Evolutionary conservation across 2,113 vertebrate genomes (phyloP).

Genomic region (Crypturellus undulatus): DNA sequence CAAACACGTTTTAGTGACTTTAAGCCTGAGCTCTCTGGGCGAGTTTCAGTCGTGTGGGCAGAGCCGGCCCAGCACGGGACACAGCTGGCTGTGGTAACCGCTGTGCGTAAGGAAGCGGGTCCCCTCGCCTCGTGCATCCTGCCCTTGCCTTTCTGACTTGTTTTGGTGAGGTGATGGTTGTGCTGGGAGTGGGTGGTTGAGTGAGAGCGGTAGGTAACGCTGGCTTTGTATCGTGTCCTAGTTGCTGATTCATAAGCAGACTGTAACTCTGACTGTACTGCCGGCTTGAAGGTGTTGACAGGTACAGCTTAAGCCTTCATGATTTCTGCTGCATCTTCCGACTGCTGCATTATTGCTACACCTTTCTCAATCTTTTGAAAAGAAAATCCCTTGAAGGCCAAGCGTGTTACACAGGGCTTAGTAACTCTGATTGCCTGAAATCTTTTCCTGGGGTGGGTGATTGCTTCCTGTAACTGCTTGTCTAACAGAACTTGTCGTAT

Average conservation of each 20-base stretch:
- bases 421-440: neutral
- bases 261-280: neutral
- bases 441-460: neutral
- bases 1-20: neutral
- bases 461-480: neutral
- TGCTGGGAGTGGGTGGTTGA: neutral
- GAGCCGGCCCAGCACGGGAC: neutral
- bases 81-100: neutral
- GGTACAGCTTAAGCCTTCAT: slow-evolving; percentile 3
- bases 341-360: neutral
- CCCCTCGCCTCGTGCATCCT: neutral
- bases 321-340: neutral
- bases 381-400: neutral
- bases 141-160: neutral
- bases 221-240: neutral
- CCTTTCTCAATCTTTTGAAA: neutral
- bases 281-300: neutral
- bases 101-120: neutral
- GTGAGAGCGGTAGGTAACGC: neutral
- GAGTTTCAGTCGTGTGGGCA: neutral
- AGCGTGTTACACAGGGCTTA: neutral
- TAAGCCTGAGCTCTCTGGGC: neutral
- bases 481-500: neutral
- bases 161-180: neutral
- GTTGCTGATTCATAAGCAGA: neutral